Percentiles rank a stretch among this genome's conserved stretches.
Evolutionary conservation across 1,140 invertebrate genomes (phyloP).

Genomic region (Latrodectus geometricus): DNA sequence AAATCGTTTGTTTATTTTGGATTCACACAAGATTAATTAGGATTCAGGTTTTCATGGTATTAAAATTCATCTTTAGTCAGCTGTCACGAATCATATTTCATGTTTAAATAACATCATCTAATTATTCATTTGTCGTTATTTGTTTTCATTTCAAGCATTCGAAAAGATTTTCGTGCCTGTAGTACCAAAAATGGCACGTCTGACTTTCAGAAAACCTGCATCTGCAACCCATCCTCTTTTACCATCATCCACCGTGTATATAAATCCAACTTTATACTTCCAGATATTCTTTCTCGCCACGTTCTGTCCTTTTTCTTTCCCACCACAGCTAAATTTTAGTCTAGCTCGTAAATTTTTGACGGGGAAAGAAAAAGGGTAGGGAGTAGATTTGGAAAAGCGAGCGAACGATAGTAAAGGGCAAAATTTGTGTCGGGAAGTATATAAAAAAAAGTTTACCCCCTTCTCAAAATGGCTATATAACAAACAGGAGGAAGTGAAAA

Average conservation of each 20-base stretch:
- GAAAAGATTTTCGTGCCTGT: no score
- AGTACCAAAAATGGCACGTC: no score
- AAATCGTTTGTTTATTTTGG: no score
- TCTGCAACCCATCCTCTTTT: no score
- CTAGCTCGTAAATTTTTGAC: neutral
- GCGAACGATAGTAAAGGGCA: neutral
- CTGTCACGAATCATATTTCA: no score
- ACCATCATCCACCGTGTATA: neutral
- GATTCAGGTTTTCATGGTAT: no score
- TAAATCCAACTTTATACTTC: neutral
- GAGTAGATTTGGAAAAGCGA: neutral
- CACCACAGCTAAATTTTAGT: neutral
- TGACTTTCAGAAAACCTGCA: no score
- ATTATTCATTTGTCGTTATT: no score
- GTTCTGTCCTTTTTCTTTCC: neutral
- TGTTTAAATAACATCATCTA: no score
- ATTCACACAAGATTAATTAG: no score
- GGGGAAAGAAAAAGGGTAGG: neutral
- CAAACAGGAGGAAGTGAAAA: constrained; percentile 17
- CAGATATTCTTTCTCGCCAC: neutral
- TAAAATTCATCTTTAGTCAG: no score
- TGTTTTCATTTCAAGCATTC: no score
- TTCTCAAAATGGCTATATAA: neutral
- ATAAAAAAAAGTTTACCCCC: neutral
- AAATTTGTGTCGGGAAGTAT: neutral